phyloP scores from a whole-genome alignment of 2,888 invertebrate species.

The Andrena dorsata region DNA sequence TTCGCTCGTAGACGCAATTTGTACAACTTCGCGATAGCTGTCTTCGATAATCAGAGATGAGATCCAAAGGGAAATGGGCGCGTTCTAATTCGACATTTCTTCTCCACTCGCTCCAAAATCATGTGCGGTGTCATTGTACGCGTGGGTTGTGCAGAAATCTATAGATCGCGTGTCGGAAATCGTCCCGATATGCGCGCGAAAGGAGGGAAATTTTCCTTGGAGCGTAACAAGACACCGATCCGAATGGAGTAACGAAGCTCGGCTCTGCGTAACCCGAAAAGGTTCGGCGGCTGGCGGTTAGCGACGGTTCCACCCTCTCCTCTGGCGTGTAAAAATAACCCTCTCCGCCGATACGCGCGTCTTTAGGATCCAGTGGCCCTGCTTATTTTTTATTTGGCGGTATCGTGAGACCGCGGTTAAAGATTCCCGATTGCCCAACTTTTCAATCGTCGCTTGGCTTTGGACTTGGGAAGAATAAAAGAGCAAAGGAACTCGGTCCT shows the following conservation, averaged over 20 bases:
- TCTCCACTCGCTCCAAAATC: neutral
- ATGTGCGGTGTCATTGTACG: neutral
- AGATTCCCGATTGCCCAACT: neutral
- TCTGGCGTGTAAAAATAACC: slow-evolving; percentile 82
- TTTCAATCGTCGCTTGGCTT: neutral
- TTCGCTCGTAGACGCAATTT: neutral
- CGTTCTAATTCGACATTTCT: neutral
- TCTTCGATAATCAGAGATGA: neutral
- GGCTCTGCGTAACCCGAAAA: slow-evolving; percentile 83
- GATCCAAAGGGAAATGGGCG: neutral
- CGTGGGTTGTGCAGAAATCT: slow-evolving; percentile 8
- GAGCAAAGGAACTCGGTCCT: neutral
- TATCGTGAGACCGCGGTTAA: slow-evolving; percentile 26
- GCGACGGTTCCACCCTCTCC: slow-evolving; percentile 69
- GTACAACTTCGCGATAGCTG: neutral
- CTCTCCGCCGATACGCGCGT: slow-evolving; percentile 70
- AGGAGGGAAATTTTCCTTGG: slow-evolving; percentile 36
- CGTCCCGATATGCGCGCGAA: neutral
- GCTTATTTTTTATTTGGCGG: slow-evolving; percentile 45
- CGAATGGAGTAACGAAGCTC: slow-evolving; percentile 70
- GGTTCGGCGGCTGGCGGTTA: slow-evolving; percentile 74
- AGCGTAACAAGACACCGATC: slow-evolving; percentile 76
- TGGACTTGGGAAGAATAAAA: neutral
- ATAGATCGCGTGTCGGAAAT: slow-evolving; percentile 10
- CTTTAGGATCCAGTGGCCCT: slow-evolving; percentile 39